phyloP scores from a whole-genome alignment of 2,113 vertebrate genomes.

The Oceanites oceanicus region DNA sequence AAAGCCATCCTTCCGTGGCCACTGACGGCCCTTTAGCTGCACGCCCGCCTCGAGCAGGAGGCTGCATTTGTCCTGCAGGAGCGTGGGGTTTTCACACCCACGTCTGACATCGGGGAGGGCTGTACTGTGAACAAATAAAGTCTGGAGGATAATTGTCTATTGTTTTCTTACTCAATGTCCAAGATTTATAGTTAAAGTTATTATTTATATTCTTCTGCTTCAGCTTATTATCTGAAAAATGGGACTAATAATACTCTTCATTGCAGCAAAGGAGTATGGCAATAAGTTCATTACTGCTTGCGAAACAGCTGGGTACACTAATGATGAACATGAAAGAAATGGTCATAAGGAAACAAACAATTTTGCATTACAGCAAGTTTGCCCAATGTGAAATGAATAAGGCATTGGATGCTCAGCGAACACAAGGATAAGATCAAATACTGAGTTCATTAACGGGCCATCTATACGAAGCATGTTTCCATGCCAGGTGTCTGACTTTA shows the following conservation, averaged over 20 bases:
- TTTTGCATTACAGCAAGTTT: not conserved
- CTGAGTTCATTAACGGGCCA: not conserved
- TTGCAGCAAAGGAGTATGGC: not conserved
- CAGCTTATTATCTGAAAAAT: not conserved
- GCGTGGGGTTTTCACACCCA: not conserved
- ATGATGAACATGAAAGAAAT: not conserved
- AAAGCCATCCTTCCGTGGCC: not conserved
- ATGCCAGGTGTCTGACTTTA: not conserved
- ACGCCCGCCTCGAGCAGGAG: fast-evolving
- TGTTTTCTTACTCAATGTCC: not conserved
- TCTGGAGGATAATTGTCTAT: not conserved
- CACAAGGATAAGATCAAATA: not conserved
- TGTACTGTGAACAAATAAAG: not conserved
- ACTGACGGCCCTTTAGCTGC: not conserved
- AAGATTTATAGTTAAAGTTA: not conserved
- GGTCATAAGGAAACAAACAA: constrained; percentile 11
- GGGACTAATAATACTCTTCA: not conserved
- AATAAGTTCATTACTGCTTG: constrained; percentile 13
- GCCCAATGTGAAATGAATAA: not conserved
- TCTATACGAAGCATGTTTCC: not conserved
- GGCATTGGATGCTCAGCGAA: not conserved
- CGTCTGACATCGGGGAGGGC: not conserved
- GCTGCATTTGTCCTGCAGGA: not conserved
- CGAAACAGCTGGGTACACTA: not conserved
- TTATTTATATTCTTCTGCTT: not conserved